A percentile compares a stretch with the other conserved stretches of the same genome.
phyloP scores from a whole-genome alignment of 2,113 vertebrate species.

The Scomber colias region DNA sequence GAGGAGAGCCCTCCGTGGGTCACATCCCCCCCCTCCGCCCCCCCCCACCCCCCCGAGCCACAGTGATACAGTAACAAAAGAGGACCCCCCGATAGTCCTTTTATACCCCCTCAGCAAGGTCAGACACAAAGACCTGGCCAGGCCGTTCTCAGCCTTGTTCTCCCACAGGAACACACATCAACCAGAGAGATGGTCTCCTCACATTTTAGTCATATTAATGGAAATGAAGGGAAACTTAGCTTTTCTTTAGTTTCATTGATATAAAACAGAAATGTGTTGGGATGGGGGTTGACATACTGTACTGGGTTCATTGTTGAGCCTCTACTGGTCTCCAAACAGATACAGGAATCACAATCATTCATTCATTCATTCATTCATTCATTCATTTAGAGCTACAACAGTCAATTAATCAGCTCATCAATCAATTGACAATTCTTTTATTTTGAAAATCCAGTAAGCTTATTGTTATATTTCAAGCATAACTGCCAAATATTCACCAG shows the following conservation, averaged over 20 bases:
- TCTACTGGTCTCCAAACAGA: no score
- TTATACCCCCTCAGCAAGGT: conserved; percentile 71
- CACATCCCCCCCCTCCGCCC: conserved; percentile 72
- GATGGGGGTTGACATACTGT: no score
- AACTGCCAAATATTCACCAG: neutral
- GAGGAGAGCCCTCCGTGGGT: conserved; percentile 80
- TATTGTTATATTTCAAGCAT: neutral
- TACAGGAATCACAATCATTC: no score
- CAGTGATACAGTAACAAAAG: conserved; percentile 84
- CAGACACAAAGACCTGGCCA: conserved; percentile 77
- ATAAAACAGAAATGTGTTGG: no score
- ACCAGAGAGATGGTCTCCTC: conserved; percentile 3
- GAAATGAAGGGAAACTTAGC: neutral
- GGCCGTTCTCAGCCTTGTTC: conserved; percentile 67
- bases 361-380: no score
- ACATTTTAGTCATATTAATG: neutral
- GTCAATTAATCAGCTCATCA: no score
- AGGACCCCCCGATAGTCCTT: conserved; percentile 66
- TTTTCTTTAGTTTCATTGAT: neutral
- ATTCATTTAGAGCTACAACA: no score
- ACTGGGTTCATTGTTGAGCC: no score
- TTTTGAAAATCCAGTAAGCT: neutral
- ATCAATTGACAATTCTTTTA: no score
- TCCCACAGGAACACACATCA: conserved; percentile 45
- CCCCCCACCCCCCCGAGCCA: conserved; percentile 46